Conservation (phyloP, 1,140 invertebrate species). For the Phenacoccus solenopsis region DNA sequence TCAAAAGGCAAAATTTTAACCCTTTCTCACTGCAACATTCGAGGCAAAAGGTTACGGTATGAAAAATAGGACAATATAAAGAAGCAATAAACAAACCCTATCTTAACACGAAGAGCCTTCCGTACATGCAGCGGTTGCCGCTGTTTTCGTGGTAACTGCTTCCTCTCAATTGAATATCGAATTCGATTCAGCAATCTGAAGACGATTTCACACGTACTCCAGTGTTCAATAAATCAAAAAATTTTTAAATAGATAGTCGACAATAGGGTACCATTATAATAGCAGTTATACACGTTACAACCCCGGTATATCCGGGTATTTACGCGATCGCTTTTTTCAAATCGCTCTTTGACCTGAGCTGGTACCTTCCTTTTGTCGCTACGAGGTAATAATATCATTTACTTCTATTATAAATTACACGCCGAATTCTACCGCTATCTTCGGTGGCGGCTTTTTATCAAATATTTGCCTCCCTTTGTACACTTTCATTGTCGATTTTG, state of each 20-base stretch:
- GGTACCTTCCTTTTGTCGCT: neutral
- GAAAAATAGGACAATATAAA: neutral
- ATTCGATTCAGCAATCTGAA: conserved; percentile 16
- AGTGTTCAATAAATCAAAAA: conserved; percentile 11
- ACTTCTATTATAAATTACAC: conserved; percentile 18
- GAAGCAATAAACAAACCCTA: conserved; percentile 1
- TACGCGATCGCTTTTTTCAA: neutral
- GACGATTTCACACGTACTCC: conserved; percentile 17
- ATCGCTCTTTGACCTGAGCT: conserved; percentile 11
- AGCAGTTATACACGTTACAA: conserved; percentile 11
- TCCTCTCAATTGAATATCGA: conserved; percentile 13
- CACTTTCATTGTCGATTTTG: neutral
- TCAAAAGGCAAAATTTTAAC: neutral
- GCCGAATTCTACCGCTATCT: conserved; percentile 3
- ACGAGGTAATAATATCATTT: conserved; percentile 12
- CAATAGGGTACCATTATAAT: neutral
- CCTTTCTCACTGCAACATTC: neutral
- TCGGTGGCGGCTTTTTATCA: neutral
- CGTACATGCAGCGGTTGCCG: neutral
- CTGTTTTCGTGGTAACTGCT: conserved; percentile 6
- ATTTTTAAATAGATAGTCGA: neutral
- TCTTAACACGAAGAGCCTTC: neutral
- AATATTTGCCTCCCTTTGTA: neutral
- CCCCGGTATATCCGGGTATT: conserved; percentile 9
- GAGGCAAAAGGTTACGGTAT: neutral